phyloP scores from a whole-genome alignment of 2,113 vertebrate species.

The Trinectes maculatus region DNA sequence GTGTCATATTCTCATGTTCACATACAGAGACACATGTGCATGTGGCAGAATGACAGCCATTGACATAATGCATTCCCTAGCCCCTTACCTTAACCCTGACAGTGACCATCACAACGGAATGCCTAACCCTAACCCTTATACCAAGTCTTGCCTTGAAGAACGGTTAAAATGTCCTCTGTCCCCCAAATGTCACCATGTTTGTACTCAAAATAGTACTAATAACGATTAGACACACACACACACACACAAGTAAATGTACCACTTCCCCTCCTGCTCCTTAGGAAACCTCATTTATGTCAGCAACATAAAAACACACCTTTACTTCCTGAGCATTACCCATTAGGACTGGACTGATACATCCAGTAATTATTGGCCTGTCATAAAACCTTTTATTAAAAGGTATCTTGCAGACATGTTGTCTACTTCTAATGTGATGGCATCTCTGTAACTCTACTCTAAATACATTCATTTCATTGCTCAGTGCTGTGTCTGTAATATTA shows the following conservation, averaged over 20 bases:
- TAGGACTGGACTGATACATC: not conserved
- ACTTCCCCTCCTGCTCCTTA: slow-evolving; percentile 46
- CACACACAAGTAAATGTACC: slow-evolving; percentile 19
- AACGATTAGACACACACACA: slow-evolving; percentile 16
- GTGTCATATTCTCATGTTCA: not conserved
- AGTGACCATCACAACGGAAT: too few relatives aligned
- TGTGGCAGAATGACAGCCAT: too few relatives aligned
- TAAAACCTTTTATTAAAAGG: not conserved
- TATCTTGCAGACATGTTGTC: not conserved
- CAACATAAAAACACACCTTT: slow-evolving; percentile 26
- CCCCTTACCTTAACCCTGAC: too few relatives aligned
- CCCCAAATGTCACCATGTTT: too few relatives aligned
- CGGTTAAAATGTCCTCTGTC: too few relatives aligned
- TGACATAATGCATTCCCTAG: too few relatives aligned
- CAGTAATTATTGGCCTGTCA: not conserved
- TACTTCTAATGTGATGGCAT: not conserved
- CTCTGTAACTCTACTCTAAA: not conserved
- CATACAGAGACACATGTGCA: slow-evolving; percentile 6
- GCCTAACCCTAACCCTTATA: too few relatives aligned
- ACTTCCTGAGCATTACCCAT: slow-evolving; percentile 31
- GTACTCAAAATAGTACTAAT: too few relatives aligned
- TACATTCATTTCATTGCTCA: not conserved
- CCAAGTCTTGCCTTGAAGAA: too few relatives aligned
- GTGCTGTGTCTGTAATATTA: not conserved
- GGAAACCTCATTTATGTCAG: slow-evolving; percentile 52